phyloP scores from a whole-genome alignment of 92 coral and sea anemone genomes.

The Bergia sp. region DNA sequence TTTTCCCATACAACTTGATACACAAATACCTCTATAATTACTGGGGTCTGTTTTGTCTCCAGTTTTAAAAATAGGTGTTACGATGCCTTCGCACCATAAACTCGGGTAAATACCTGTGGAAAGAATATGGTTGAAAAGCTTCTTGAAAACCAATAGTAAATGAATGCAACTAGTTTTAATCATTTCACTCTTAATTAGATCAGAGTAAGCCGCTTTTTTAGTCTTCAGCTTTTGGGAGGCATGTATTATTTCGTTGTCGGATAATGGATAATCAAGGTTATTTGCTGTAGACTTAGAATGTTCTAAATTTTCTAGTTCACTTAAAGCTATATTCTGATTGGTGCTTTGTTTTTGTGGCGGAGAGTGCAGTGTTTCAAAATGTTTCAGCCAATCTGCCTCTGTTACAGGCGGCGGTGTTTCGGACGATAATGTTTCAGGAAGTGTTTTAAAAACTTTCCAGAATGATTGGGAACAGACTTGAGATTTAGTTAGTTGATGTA shows the following conservation, averaged over 20 bases:
- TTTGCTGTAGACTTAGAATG: background rate
- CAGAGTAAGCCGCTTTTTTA: constrained; percentile 20
- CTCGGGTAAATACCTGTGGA: constrained; percentile 37
- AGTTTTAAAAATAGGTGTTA: constrained; percentile 14
- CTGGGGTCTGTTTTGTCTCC: constrained; percentile 19
- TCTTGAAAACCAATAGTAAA: constrained; percentile 8
- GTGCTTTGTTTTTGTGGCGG: background rate
- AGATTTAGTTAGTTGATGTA: background rate
- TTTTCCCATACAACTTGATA: constrained; percentile 58
- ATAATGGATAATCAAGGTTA: background rate
- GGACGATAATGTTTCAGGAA: background rate
- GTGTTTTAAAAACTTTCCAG: constrained; percentile 5
- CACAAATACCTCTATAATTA: constrained; percentile 9
- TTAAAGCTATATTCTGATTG: background rate
- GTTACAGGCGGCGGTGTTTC: background rate
- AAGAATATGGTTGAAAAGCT: constrained; percentile 53
- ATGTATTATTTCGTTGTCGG: background rate
- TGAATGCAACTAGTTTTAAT: background rate
- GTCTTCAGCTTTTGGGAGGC: background rate
- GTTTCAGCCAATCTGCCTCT: constrained; percentile 7
- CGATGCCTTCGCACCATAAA: constrained; percentile 15
- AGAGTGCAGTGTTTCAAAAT: background rate
- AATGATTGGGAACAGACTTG: background rate
- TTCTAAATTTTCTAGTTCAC: background rate
- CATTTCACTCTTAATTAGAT: too few relatives aligned